Conservation (phyloP, 1,140 invertebrate species). For the Arion vulgaris region DNA sequence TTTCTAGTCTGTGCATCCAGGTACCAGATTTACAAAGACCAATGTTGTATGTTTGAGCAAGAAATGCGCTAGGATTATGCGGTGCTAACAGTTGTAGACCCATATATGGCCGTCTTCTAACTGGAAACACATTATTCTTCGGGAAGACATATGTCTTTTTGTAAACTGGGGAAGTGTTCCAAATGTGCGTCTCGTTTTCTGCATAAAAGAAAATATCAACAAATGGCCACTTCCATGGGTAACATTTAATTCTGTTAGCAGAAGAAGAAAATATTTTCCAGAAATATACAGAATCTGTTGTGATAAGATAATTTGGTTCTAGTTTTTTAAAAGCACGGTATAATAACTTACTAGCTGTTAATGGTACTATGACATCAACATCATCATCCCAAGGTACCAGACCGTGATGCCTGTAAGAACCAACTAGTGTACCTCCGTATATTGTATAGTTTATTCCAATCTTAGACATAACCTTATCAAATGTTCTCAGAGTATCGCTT, state of each 20-base stretch:
- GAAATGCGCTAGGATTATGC: conserved; percentile 26
- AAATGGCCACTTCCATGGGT: conserved; percentile 48
- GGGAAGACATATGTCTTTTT: conserved; percentile 11
- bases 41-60: conserved; percentile 32
- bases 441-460: conserved; percentile 43
- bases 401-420: conserved; percentile 53
- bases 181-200: conserved; percentile 51
- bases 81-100: conserved; percentile 41
- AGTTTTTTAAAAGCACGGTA: background rate
- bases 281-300: background rate
- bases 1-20: conserved; percentile 39
- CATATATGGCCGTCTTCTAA: conserved; percentile 43
- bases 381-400: conserved; percentile 59
- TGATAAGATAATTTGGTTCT: conserved; percentile 31
- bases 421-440: conserved; percentile 49
- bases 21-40: conserved; percentile 27
- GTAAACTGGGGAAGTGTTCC: conserved; percentile 38
- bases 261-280: conserved; percentile 49
- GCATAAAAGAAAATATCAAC: conserved; percentile 52
- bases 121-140: conserved; percentile 46
- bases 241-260: conserved; percentile 10
- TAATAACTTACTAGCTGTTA: background rate
- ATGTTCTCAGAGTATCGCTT: conserved; percentile 7
- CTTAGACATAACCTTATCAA: conserved; percentile 28
- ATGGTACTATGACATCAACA: conserved; percentile 45